Conservation (phyloP, 2,888 invertebrate species). For the Halocaridina rubra region DNA sequence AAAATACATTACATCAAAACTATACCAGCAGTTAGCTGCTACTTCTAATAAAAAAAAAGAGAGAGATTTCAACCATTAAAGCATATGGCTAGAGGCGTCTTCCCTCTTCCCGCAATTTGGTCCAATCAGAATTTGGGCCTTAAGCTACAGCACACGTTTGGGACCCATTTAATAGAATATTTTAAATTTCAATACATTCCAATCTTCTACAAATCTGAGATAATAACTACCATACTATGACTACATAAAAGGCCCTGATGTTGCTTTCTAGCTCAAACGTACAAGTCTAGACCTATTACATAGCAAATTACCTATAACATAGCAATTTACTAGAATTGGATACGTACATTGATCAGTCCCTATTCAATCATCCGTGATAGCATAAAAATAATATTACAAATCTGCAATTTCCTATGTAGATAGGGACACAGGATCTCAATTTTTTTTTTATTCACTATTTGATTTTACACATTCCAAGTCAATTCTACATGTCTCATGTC, state of each 20-base stretch:
- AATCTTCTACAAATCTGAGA: conserved; percentile 45
- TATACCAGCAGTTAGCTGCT: background rate
- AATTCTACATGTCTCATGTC: background rate
- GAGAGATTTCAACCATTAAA: no score
- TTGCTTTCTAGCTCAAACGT: conserved; percentile 53
- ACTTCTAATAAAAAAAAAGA: no score
- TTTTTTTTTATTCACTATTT: no score
- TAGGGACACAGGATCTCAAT: conserved; percentile 6
- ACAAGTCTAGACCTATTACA: conserved; percentile 50
- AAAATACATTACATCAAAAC: background rate
- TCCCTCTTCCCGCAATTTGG: conserved; percentile 32
- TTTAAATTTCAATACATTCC: conserved; percentile 46
- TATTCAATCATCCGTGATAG: conserved; percentile 56
- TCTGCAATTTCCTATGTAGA: conserved; percentile 45
- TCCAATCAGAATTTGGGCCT: conserved; percentile 50
- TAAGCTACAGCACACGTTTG: conserved; percentile 31
- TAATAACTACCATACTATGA: conserved; percentile 47
- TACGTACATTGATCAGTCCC: conserved; percentile 60
- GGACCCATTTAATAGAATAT: conserved; percentile 44
- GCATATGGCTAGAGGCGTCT: no score
- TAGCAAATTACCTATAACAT: conserved; percentile 53
- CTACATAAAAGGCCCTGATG: conserved; percentile 55
- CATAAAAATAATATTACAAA: conserved; percentile 54
- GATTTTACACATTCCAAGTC: background rate
- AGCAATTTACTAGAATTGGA: conserved; percentile 45